A percentile compares a stretch with the other conserved stretches of the same genome.
These are phyloP conservation scores for Rhinoraja longicauda DNA, from an alignment of 2,797 vertebrate genomes.

Conservation along the genomic window DNA sequence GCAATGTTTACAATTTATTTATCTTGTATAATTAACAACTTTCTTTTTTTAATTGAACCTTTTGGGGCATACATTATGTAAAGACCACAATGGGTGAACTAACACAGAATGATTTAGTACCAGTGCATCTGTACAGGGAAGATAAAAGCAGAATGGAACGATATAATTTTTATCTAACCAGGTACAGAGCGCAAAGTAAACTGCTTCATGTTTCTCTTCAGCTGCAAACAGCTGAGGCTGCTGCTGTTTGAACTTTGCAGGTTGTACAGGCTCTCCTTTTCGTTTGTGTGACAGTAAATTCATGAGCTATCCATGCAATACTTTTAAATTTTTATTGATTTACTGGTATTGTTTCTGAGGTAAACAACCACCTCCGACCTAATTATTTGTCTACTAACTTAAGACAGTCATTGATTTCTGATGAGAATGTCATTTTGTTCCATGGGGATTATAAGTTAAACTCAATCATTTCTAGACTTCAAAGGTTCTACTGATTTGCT, in stretches of 20 bases:
- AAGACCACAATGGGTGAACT: neutral
- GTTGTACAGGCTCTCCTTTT: neutral
- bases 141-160: neutral
- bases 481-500: neutral
- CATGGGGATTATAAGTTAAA: neutral
- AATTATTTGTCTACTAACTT: constrained; percentile 30
- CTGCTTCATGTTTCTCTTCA: neutral
- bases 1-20: neutral
- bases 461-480: neutral
- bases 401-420: constrained; percentile 17
- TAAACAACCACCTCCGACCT: neutral
- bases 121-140: neutral
- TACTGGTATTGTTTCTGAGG: neutral
- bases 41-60: neutral
- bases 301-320: neutral
- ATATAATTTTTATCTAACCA: neutral
- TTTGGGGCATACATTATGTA: neutral
- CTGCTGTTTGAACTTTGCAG: neutral
- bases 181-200: neutral
- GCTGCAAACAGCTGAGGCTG: neutral
- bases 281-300: neutral
- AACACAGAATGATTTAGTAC: neutral
- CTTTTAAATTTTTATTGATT: neutral
- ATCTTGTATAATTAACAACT: neutral
- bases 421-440: neutral